Percentiles rank a stretch among this genome's conserved stretches.
These are phyloP conservation scores for Melanotaenia trifasciata DNA, from an alignment of 2,797 vertebrate species.

Conservation along the genomic window DNA sequence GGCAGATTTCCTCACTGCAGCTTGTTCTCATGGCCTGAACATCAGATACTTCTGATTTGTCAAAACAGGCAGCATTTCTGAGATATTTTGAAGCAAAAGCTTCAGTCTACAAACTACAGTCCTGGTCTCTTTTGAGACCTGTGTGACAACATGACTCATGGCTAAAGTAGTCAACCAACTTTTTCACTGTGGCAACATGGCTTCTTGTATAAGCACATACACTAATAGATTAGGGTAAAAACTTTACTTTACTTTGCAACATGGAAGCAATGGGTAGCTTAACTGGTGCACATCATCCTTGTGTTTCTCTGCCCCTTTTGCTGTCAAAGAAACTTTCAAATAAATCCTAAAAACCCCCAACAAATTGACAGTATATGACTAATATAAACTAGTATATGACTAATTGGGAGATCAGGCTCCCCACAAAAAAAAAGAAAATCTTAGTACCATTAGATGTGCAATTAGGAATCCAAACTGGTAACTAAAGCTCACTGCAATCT, in stretches of 20 bases:
- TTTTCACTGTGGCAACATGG: background rate
- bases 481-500: background rate
- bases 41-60: background rate
- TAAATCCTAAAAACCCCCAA: too few relatives aligned
- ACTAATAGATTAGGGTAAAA: background rate
- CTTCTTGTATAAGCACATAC: background rate
- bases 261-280: background rate
- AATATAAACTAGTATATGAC: too few relatives aligned
- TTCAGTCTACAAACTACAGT: too few relatives aligned
- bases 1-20: background rate
- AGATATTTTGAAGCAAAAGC: background rate
- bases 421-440: background rate
- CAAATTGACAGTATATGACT: too few relatives aligned
- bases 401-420: too few relatives aligned
- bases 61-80: background rate
- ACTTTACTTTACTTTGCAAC: background rate
- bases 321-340: too few relatives aligned
- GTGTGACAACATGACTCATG: too few relatives aligned
- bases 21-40: background rate
- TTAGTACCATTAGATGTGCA: background rate
- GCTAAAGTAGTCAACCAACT: background rate
- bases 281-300: too few relatives aligned
- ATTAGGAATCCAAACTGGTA: background rate
- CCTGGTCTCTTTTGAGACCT: too few relatives aligned
- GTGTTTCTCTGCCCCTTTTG: too few relatives aligned